phyloP scores from a whole-genome alignment of 2,888 invertebrate species.

The Platycheirus albimanus region DNA sequence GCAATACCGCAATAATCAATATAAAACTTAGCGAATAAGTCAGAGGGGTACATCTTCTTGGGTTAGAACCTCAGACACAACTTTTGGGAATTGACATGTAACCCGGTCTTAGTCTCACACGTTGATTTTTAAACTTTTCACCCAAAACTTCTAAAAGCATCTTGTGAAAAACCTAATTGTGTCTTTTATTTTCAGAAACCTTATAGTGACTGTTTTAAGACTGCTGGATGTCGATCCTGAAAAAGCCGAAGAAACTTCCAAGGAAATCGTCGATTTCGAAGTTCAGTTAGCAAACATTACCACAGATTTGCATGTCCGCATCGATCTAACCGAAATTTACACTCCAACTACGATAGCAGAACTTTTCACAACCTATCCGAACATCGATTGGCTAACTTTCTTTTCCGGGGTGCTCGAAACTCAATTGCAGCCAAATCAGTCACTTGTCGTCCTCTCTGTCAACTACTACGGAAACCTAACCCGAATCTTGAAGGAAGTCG shows the following conservation, averaged over 20 bases:
- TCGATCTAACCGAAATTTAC: constrained; percentile 63
- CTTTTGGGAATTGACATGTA: no score
- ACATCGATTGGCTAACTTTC: constrained; percentile 70
- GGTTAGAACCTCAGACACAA: no score
- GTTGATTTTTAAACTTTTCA: no score
- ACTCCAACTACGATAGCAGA: constrained; percentile 49
- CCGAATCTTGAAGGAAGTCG: constrained; percentile 45
- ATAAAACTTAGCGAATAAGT: no score
- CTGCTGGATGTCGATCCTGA: constrained; percentile 67
- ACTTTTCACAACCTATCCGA: constrained; percentile 48
- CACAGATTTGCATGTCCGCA: constrained; percentile 33
- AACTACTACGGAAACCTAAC: constrained; percentile 57
- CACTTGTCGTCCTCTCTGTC: constrained; percentile 54
- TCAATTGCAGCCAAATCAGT: constrained; percentile 37
- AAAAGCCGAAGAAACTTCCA: constrained; percentile 63
- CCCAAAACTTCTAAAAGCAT: no score
- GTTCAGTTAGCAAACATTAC: constrained; percentile 74
- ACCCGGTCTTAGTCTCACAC: no score
- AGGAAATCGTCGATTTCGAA: constrained; percentile 75
- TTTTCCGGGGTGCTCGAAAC: constrained; percentile 61
- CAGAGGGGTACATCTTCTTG: no score
- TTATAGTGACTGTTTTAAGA: constrained; percentile 60
- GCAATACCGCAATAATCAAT: no score
- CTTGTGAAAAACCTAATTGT: no score
- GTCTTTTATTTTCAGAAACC: constrained; percentile 44